phyloP scores from a whole-genome alignment of 2,888 invertebrate species.

The Nineta flava region DNA sequence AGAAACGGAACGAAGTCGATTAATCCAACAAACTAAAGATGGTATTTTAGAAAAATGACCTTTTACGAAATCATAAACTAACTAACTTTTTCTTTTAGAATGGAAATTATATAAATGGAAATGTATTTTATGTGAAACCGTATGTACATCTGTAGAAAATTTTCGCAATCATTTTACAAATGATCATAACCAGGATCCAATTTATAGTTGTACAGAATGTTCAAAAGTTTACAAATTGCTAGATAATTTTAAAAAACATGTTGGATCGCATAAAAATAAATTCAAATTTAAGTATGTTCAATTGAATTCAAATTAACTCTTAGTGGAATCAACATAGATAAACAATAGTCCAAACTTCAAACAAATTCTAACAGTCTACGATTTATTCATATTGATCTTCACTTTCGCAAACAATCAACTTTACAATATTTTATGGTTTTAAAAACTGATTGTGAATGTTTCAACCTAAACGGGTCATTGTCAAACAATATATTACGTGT shows the following conservation, averaged over 20 bases:
- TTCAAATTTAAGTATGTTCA: conserved; percentile 32
- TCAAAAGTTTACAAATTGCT: not conserved
- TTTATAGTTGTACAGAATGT: not conserved
- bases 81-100: conserved; percentile 11
- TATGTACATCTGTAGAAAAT: not conserved
- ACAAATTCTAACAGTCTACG: no score
- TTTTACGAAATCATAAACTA: not conserved
- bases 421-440: no score
- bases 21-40: not conserved
- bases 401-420: no score
- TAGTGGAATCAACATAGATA: no score
- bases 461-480: no score
- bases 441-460: no score
- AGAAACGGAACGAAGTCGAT: not conserved
- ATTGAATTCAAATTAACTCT: no score
- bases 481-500: no score
- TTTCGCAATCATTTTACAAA: not conserved
- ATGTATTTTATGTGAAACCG: not conserved
- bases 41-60: not conserved
- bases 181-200: not conserved
- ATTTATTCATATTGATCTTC: no score
- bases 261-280: conserved; percentile 41
- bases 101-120: conserved; percentile 34
- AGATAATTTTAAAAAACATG: conserved; percentile 26
- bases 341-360: no score